Conservation (phyloP, 2,797 vertebrate genomes). For the Ispidina lecontei region DNA sequence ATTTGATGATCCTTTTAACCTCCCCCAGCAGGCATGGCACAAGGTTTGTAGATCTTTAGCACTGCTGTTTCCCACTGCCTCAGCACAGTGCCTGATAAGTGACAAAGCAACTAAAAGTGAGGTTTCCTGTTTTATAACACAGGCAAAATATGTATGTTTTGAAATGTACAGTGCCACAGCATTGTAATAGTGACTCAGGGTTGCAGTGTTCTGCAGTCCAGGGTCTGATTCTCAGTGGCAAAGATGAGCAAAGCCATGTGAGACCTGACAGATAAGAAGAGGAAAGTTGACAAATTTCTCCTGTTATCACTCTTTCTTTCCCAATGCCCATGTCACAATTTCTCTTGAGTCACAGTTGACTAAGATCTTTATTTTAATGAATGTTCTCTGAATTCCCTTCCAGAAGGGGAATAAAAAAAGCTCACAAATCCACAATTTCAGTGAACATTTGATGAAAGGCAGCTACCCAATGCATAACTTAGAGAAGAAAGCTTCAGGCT, state of each 20-base stretch:
- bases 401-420: neutral
- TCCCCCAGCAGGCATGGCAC: neutral
- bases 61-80: neutral
- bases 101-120: neutral
- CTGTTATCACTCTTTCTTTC: neutral
- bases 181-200: neutral
- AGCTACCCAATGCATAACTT: neutral
- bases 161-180: neutral
- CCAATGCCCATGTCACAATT: neutral
- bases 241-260: neutral
- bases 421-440: neutral
- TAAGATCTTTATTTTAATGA: neutral
- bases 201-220: neutral
- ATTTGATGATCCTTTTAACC: neutral
- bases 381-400: neutral
- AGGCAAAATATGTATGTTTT: neutral
- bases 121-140: neutral
- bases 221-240: neutral
- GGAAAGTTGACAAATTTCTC: neutral
- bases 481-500: neutral
- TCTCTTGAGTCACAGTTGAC: neutral
- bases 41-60: neutral
- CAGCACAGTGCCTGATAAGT: neutral
- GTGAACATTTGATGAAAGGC: neutral
- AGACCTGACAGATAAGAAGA: neutral